Base-by-base conservation (phyloP, 92 coral and sea anemone genomes). In the Umimayanthus kanabou region DNA sequence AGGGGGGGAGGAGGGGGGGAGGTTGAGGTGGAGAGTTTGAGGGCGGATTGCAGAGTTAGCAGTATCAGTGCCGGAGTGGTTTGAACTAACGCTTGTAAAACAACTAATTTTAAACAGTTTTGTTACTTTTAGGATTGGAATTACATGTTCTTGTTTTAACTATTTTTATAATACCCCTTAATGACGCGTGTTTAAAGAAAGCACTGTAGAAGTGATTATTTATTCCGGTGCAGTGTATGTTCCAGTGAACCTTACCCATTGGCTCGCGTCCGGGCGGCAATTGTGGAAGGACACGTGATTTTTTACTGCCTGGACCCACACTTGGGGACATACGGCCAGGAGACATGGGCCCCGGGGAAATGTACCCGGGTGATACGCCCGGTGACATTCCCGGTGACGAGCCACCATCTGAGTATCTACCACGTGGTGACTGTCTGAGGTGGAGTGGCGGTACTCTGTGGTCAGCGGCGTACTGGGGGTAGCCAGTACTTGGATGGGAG, bases 301-400 rank as follows among this genome's bases (percentile, higher is more conserved):
- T 97, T 92, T 95, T 97, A 87, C 82, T 91, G 86, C 96, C 98
- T 89, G 94, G 98, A 86, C 98, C 94, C 75, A 92, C 91, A 72
- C 92, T 93, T 77, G 98, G 98, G 96, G 98, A 95, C 88, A 92
- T 91, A 47, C 98, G 91, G 77, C 98, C 98, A 78, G 98, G 94
- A 70, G 98, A 93, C 88, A 88, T 92, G 92, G 92, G 91, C 86
- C 96, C 96, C 76, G 99, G 95, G 87, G 94, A 89, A 25, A 91
- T 85, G 82, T 93, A 95, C 83, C 94, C 98, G 85, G 88, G 97
- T 22, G 92, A 90, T 88, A 94, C 92, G 73, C 96, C 90, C 43
- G 98, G 94, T 29, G 92, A 90, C 89, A 94, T 94, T 73, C 96
- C 90, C 43, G 98, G 94, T 74, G 98, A 93, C 91, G 92, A 90